Base-by-base conservation (phyloP, 2,113 vertebrate species). In the Pseudorasbora parva region DNA sequence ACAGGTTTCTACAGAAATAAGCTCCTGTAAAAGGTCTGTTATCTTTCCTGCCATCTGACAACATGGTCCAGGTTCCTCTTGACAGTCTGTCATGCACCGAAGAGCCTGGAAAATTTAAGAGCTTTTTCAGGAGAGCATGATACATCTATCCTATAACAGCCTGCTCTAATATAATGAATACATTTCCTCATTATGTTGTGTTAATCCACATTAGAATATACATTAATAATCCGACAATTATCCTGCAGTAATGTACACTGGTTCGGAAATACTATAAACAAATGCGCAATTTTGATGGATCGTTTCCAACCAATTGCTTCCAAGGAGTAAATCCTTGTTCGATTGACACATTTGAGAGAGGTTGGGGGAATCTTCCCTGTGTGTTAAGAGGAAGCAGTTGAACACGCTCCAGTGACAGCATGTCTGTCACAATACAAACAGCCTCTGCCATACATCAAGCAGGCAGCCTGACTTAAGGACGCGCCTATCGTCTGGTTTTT, bases 371-470 rank as follows among this genome's bases (percentile, higher is more conserved):
- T 64, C 43, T 30, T 64, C 62, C 33, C 69, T 10, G 51, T 19
- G 56, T 37, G 71, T 75, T 21, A 69, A 43, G 77, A 73, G 71
- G 82, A 79, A 82, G 71, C 23, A 10, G 69, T 56, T 85, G 56
- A 60, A 81, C 83, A 62, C 25, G 64, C 30, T 56, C 56, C 41
- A 15, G 66, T 74, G 62, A 76, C 57, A 85, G 62, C 75, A 33
- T 23, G 64, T 81, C 77, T 82, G 84, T 85, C 78, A 87, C 62
- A 69, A 75, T 71, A 69, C 59, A 84, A 78, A 62, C 62, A 8
- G 37, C 25, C 41, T 45, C 30, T 25, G 27, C 76, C 54, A n/a
- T 83, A 87, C 49, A 90, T 87, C 81, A 85, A 85, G 47, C 73
- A 25, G 69, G 73, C 66, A 43, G 41, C 71, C 37, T 77, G 23